Conservation (phyloP, 2,113 vertebrate species). For the Oncorhynchus tshawytscha region DNA sequence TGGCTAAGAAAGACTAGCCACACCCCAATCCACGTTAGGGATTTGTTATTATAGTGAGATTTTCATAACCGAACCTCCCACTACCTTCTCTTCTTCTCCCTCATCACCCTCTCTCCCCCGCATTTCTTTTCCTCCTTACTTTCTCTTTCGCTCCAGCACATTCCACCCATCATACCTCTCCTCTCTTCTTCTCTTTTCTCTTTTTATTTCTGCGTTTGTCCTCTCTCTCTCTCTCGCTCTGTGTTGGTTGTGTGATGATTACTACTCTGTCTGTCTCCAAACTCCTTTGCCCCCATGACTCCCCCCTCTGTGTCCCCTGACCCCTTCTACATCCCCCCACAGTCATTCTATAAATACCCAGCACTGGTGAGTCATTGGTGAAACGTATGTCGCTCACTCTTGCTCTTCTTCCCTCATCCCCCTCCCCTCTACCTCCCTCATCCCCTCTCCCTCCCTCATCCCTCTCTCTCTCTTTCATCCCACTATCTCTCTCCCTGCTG, state of each 20-base stretch:
- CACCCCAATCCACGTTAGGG: neutral
- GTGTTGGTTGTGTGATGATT: constrained; percentile 41
- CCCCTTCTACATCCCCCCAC: constrained; percentile 15
- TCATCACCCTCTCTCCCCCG: neutral
- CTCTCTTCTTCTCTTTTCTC: constrained; percentile 38
- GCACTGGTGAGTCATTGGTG: constrained; percentile 67
- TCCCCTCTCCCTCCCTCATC: neutral
- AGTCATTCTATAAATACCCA: constrained; percentile 69
- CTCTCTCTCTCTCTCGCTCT: constrained; percentile 44
- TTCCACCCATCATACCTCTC: constrained; percentile 20
- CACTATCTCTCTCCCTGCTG: constrained; percentile 7
- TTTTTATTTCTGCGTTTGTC: neutral
- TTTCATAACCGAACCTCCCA: neutral
- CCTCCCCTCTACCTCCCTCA: neutral
- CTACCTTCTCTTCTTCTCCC: neutral
- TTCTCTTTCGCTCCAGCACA: neutral
- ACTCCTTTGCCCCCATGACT: constrained; percentile 32
- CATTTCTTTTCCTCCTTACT: neutral
- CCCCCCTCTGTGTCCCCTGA: constrained; percentile 20
- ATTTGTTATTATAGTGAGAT: neutral
- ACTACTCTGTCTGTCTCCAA: constrained; percentile 50
- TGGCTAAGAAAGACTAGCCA: neutral
- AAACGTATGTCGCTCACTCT: constrained; percentile 60
- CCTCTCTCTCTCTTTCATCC: constrained; percentile 4
- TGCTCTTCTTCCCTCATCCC: neutral